A percentile compares a stretch with the other conserved stretches of the same genome.
These are phyloP conservation scores for Vireo altiloquus DNA, from an alignment of 2,113 vertebrate genomes.

Conservation along the genomic window DNA sequence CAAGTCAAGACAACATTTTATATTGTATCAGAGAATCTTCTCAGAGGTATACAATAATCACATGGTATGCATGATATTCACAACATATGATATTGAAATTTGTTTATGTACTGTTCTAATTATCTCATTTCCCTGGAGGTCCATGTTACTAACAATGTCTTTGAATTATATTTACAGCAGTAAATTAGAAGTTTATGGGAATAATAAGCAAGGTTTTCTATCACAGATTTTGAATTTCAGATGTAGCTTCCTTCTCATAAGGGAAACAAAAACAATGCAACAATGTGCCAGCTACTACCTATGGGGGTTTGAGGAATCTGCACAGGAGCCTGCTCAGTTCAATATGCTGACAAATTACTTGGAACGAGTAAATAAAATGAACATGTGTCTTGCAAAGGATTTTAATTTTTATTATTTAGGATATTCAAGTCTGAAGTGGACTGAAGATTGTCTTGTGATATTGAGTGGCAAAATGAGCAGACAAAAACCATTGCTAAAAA, in stretches of 20 bases:
- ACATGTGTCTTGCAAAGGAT: background rate
- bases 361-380: background rate
- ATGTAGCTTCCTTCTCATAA: background rate
- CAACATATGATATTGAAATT: background rate
- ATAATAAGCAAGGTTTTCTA: background rate
- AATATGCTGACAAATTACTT: background rate
- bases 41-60: background rate
- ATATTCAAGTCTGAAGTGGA: background rate
- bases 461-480: background rate
- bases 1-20: background rate
- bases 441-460: background rate
- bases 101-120: background rate
- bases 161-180: background rate
- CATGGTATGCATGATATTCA: background rate
- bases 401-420: background rate
- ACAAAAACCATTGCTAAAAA: background rate
- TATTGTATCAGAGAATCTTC: background rate
- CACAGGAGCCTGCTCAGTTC: background rate
- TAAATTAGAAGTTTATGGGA: background rate
- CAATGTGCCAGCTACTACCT: background rate
- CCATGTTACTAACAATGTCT: background rate
- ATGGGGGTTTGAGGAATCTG: background rate
- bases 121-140: background rate
- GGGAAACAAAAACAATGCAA: background rate
- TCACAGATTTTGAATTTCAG: background rate